Conservation (phyloP, 2,888 invertebrate species). For the Octodonta nipae region DNA sequence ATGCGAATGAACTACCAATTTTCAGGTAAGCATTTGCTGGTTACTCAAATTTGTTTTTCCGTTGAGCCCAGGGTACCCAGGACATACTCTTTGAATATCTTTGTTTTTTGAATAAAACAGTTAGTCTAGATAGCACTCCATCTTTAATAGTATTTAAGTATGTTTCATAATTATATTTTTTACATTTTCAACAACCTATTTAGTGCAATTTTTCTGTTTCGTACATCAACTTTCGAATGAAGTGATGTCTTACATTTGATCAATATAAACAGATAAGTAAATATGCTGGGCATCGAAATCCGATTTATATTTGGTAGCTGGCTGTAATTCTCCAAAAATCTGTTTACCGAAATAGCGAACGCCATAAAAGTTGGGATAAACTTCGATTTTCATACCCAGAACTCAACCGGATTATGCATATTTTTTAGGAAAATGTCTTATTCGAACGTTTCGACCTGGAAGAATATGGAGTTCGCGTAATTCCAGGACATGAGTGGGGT, state of each 20-base stretch:
- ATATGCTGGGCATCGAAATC: slow-evolving; percentile 16
- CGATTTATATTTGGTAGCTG: slow-evolving; percentile 18
- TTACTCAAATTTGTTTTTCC: no score
- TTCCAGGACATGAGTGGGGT: no score
- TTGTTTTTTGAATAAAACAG: no score
- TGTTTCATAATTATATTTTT: no score
- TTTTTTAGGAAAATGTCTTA: slow-evolving; percentile 9
- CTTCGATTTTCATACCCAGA: slow-evolving; percentile 8
- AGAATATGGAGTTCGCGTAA: slow-evolving; percentile 11
- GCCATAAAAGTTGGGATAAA: slow-evolving; percentile 13
- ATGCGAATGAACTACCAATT: no score
- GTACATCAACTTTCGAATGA: not conserved
- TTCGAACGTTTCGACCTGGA: slow-evolving; percentile 7
- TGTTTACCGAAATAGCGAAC: slow-evolving; percentile 16
- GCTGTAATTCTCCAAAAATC: slow-evolving; percentile 17
- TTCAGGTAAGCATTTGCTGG: no score
- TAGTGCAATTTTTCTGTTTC: no score
- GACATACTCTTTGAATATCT: no score
- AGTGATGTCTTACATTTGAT: slow-evolving; percentile 4
- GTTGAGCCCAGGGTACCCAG: no score
- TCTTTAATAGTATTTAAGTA: no score
- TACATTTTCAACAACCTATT: no score
- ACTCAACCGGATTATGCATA: slow-evolving; percentile 8
- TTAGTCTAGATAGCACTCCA: no score
- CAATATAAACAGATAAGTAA: slow-evolving; percentile 13